Base-by-base conservation (phyloP, 2,888 invertebrate species). In the Drosophila cognata region DNA sequence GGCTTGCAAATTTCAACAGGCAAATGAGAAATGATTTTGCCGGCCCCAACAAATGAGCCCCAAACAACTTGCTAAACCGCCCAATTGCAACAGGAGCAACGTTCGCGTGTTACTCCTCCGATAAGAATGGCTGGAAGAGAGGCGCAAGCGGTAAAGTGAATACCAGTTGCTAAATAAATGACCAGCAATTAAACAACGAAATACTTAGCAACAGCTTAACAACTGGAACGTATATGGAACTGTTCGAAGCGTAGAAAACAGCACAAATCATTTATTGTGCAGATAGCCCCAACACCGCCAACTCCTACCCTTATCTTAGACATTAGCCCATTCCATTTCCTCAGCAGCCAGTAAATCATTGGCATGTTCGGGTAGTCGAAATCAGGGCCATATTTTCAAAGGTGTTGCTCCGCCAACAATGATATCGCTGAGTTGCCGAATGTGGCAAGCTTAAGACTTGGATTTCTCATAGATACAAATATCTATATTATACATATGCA, bases 21-120 rank as follows among this genome's bases (percentile, higher is more conserved):
- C 82, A 77, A 89, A 88, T 86, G 85, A 86, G 88, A 84, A 89
- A 86, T 88, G 77, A 84, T 88, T 84, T 77, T 67, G 50, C 60
- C 35, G 73, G 33, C 51, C 60, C 56, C 55, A 84, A 84, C 73
- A 81, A 81, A 85, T 72, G 72, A 51, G 52, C 43, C 52, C 16
- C 36, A 35, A 71, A 71, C 61, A 61, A 62, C 31, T 41, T 55
- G 81, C 53, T 66, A 63, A 64, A 62, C 57, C 31, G 63, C 62
- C 53, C 66, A 51, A 46, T 63, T 63, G 64, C 63, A 69, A 33
- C 52, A 46, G 57, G 60, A 52, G 46, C 38, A 25, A 29, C 33
- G 38, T 31, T 66, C 53, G 80, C 75, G 75, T 71, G 76, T 64
- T 63, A 50, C 21, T 16, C 46, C 46, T 46, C 31, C 59, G 77